phyloP scores from a whole-genome alignment of 2,797 vertebrate genomes.

The Protosalanx chinensis region DNA sequence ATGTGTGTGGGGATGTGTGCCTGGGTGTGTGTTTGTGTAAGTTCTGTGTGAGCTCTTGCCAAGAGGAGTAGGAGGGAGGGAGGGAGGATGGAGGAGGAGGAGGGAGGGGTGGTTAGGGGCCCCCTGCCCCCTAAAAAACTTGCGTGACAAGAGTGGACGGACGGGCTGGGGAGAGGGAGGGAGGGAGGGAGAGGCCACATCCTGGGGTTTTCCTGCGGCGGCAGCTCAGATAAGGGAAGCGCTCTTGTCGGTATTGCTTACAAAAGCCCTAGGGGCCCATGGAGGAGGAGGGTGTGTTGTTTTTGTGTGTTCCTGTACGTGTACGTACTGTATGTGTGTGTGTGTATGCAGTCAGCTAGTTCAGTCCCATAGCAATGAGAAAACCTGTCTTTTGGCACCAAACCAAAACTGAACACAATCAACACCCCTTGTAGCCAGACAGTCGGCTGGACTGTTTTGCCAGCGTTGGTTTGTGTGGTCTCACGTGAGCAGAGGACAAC shows the following conservation, averaged over 20 bases:
- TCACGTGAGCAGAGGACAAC: not conserved
- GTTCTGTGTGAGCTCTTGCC: slow-evolving; percentile 18
- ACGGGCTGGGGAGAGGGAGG: slow-evolving; percentile 33
- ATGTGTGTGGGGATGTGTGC: slow-evolving; percentile 3
- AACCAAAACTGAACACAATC: slow-evolving; percentile 33
- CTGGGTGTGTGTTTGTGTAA: slow-evolving; percentile 15
- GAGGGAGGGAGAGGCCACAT: slow-evolving; percentile 56
- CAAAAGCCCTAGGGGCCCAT: slow-evolving; percentile 44
- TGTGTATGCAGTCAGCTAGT: slow-evolving; percentile 26
- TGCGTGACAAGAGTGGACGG: slow-evolving; percentile 64
- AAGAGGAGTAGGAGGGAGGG: slow-evolving; percentile 18
- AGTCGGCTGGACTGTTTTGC: slow-evolving; percentile 5
- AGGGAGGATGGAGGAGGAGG: slow-evolving; percentile 11
- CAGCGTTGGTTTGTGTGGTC: slow-evolving; percentile 10
- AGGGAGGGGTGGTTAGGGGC: slow-evolving; percentile 14
- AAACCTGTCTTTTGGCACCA: slow-evolving; percentile 41
- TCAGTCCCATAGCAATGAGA: slow-evolving; percentile 46
- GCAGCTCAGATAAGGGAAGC: slow-evolving; percentile 63
- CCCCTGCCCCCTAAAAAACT: slow-evolving; percentile 43
- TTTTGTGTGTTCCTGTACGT: slow-evolving; percentile 26
- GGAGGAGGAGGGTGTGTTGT: slow-evolving; percentile 20
- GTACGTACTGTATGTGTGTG: slow-evolving; percentile 25
- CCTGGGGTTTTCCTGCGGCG: slow-evolving; percentile 68
- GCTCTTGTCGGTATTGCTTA: slow-evolving; percentile 55
- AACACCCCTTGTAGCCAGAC: slow-evolving; percentile 12